These are phyloP conservation scores for Plebejus argus DNA, from an alignment of 2,888 invertebrate species.

Conservation along the genomic window DNA sequence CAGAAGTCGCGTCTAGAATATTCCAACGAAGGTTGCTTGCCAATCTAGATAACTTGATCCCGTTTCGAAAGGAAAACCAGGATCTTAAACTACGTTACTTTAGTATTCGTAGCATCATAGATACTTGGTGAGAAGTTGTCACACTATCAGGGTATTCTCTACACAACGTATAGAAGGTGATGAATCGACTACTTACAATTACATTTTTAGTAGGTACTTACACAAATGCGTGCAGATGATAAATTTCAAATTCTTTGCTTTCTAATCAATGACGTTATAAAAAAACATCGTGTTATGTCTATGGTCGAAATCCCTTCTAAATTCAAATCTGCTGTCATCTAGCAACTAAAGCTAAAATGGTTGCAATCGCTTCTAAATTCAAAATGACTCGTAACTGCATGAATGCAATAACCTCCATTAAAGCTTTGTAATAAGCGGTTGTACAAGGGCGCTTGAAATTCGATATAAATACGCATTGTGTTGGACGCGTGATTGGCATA, in stretches of 20 bases:
- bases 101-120: not conserved
- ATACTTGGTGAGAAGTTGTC: not conserved
- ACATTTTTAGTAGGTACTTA: too few relatives aligned
- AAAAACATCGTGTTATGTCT: not conserved
- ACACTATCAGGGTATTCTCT: not conserved
- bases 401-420: slow-evolving; percentile 6
- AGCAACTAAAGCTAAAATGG: not conserved
- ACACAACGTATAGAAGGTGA: not conserved
- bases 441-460: slow-evolving; percentile 29
- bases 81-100: slow-evolving; percentile 20
- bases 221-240: too few relatives aligned
- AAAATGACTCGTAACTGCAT: not conserved
- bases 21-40: slow-evolving; percentile 4
- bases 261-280: not conserved
- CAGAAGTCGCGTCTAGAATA: slow-evolving; percentile 23
- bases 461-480: slow-evolving; percentile 38
- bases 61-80: slow-evolving; percentile 31
- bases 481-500: slow-evolving; percentile 45
- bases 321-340: not conserved
- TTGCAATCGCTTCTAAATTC: not conserved
- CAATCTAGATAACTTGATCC: slow-evolving; percentile 29
- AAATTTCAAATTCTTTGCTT: not conserved
- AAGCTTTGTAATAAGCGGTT: slow-evolving; percentile 17
- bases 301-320: not conserved
- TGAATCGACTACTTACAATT: too few relatives aligned